Evolutionary conservation across 2,113 vertebrate species (phyloP).

Genomic region (Vanacampus margaritifer): DNA sequence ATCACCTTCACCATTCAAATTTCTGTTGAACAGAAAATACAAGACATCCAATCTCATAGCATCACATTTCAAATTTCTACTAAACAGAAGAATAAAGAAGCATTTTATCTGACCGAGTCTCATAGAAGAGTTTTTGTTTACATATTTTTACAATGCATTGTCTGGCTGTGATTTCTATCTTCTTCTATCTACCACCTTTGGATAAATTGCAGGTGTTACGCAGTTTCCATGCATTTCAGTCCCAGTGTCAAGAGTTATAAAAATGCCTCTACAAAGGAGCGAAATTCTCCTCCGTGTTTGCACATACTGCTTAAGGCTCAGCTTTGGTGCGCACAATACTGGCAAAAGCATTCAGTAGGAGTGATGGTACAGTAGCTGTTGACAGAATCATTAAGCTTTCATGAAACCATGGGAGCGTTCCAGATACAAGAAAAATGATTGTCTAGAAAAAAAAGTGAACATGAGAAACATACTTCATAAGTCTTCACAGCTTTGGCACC

Average conservation of each 20-base stretch:
- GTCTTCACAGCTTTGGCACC: conserved; percentile 28
- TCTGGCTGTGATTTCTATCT: conserved; percentile 43
- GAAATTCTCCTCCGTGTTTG: conserved; percentile 53
- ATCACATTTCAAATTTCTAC: background rate
- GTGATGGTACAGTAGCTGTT: conserved; percentile 8
- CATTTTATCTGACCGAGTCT: background rate
- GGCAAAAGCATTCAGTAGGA: conserved; percentile 2
- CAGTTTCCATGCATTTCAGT: conserved; percentile 44
- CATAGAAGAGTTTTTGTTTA: conserved; percentile 9
- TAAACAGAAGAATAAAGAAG: background rate
- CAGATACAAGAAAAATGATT: conserved; percentile 41
- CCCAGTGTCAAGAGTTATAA: conserved; percentile 48
- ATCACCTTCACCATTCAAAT: background rate
- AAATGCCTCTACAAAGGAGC: conserved; percentile 46
- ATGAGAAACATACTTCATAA: conserved; percentile 7
- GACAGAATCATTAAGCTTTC: conserved; percentile 35
- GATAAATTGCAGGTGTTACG: conserved; percentile 29
- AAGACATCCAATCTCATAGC: too few relatives aligned
- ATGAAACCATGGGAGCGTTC: conserved; percentile 34
- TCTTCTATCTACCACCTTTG: conserved; percentile 49
- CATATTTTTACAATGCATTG: conserved; percentile 29
- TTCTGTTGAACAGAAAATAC: background rate
- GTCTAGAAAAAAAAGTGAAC: conserved; percentile 13
- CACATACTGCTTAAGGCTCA: conserved; percentile 37
- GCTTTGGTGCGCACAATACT: conserved; percentile 34